phyloP scores from a whole-genome alignment of 2,888 invertebrate genomes.

The Sinhomidia bicolor region DNA sequence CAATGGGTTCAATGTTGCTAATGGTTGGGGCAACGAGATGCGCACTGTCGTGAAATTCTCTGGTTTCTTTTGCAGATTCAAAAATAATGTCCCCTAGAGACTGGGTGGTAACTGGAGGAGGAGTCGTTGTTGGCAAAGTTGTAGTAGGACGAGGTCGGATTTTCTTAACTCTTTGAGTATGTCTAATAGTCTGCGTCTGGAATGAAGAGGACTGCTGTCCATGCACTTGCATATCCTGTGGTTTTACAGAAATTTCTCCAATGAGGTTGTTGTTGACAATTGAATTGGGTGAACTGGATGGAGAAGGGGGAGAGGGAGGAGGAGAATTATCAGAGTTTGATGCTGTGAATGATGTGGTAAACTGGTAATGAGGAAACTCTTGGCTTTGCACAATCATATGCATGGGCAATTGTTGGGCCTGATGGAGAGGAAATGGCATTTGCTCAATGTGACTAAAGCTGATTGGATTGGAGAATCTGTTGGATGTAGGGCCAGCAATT shows the following conservation, averaged over 20 bases:
- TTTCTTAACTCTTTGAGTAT: slow-evolving; percentile 63
- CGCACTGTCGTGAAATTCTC: slow-evolving; percentile 70
- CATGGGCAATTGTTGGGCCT: slow-evolving; percentile 56
- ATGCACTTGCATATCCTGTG: background rate
- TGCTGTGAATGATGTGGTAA: slow-evolving; percentile 60
- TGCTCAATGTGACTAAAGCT: slow-evolving; percentile 71
- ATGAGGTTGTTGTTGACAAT: background rate
- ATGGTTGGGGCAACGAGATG: slow-evolving; percentile 1
- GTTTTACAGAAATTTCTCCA: background rate
- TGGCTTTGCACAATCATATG: slow-evolving; percentile 69
- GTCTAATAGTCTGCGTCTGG: slow-evolving; percentile 29
- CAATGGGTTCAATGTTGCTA: background rate
- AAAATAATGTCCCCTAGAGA: slow-evolving; percentile 67
- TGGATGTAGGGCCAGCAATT: slow-evolving; percentile 61
- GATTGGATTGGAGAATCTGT: slow-evolving; percentile 54
- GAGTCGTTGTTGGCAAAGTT: slow-evolving; percentile 12
- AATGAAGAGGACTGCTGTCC: background rate
- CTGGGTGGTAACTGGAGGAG: slow-evolving; percentile 22
- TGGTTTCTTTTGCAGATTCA: slow-evolving; percentile 69
- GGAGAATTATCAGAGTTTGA: background rate
- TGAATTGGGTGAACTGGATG: background rate
- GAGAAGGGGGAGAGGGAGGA: background rate
- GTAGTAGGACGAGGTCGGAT: slow-evolving; percentile 47
- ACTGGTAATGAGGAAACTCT: slow-evolving; percentile 71
- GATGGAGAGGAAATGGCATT: slow-evolving; percentile 58